These are phyloP conservation scores for Lerista edwardsae DNA, from an alignment of 2,797 vertebrate genomes.

Conservation along the genomic window DNA sequence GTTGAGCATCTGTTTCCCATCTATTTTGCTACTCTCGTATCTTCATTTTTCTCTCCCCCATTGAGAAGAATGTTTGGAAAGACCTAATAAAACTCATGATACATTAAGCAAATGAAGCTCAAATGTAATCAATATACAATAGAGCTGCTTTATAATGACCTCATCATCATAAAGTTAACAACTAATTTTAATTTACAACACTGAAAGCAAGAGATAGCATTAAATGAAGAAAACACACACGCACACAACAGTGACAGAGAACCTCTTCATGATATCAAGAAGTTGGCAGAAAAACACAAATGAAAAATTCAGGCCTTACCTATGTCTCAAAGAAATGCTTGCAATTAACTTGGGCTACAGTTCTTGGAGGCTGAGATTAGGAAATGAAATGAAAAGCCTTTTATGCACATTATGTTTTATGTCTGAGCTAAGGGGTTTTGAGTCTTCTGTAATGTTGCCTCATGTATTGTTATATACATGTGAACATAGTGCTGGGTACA, in stretches of 20 bases:
- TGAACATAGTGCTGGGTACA: neutral
- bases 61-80: constrained; percentile 57
- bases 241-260: constrained; percentile 34
- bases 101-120: constrained; percentile 57
- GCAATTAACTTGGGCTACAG: neutral
- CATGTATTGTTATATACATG: neutral
- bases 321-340: rapidly evolving
- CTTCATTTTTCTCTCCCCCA: constrained; percentile 29
- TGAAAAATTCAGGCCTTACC: neutral
- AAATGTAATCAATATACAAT: constrained; percentile 63
- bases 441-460: too few species aligned
- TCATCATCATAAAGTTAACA: constrained; percentile 60
- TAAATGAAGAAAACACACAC: constrained; percentile 45
- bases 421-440: neutral
- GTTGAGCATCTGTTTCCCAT: neutral
- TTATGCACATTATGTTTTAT: neutral
- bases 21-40: constrained; percentile 33
- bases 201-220: constrained; percentile 65
- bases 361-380: neutral
- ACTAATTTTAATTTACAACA: constrained; percentile 61
- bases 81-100: constrained; percentile 52
- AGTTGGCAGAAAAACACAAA: constrained; percentile 27
- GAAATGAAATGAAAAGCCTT: neutral
- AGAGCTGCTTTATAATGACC: constrained; percentile 57
- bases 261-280: neutral